A percentile compares a stretch with the other conserved stretches of the same genome.
These are phyloP conservation scores for Megalops cyprinoides DNA, from an alignment of 2,797 vertebrate genomes.

Conservation along the genomic window DNA sequence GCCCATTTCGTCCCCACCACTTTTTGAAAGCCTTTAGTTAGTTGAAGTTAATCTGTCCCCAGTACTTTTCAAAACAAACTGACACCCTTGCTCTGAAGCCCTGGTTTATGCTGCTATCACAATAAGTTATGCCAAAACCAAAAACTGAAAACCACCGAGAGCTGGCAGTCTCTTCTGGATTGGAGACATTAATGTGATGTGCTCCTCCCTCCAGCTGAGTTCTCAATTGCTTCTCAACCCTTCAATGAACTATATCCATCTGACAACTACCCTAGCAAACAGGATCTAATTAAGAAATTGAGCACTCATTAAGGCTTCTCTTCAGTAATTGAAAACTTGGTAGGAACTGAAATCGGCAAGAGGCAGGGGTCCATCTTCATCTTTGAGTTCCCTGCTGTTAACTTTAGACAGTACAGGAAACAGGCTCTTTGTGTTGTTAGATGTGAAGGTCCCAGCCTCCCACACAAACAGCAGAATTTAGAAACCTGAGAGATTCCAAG, in stretches of 20 bases:
- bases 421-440: neutral
- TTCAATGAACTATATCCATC: constrained; percentile 25
- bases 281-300: constrained; percentile 33
- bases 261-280: constrained; percentile 32
- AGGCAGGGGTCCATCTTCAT: constrained; percentile 7
- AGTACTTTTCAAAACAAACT: too few relatives aligned
- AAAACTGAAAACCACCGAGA: constrained; percentile 21
- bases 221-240: constrained; percentile 27
- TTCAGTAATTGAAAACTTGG: constrained; percentile 10
- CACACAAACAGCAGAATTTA: too few relatives aligned
- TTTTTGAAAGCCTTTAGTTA: too few relatives aligned
- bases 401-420: neutral
- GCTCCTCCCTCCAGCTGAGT: constrained; percentile 31
- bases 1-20: too few relatives aligned
- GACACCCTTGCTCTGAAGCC: neutral
- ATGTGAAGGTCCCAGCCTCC: neutral
- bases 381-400: neutral
- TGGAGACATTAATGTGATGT: constrained; percentile 12
- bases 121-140: constrained; percentile 11
- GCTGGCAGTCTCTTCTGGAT: constrained; percentile 13
- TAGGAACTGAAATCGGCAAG: constrained; percentile 17
- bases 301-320: constrained; percentile 9
- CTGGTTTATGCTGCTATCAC: constrained; percentile 26
- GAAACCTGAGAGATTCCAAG: too few relatives aligned
- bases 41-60: too few relatives aligned